Evolutionary conservation across 2,113 vertebrate species (phyloP), one percentile per base, ranked within the genome.

Genomic region (Lethenteron camtschaticum): DNA sequence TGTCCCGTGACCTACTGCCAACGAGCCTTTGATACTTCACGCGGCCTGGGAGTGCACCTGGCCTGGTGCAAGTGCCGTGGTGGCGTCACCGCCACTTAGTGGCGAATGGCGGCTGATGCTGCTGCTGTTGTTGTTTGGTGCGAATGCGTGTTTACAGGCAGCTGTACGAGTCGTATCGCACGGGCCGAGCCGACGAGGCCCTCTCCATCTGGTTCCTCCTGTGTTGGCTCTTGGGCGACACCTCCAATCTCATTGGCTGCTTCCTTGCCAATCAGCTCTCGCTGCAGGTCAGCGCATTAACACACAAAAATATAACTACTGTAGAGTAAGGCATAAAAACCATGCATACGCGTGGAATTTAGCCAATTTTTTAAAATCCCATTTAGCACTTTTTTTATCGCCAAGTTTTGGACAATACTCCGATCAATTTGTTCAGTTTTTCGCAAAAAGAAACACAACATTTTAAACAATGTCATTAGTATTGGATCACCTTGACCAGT

Each of bases 131-230:
- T 58, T 59, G 57, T 70, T 16, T 8, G 18, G 58, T 58, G 60
- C 55, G 11, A 11, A 10, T 24, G 55, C 69, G n/a, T 20, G 12
- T 66, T 59, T 70, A 9, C 79, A 99, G 94, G 68, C 92, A 96
- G 73, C 92, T 85, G 74, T 80, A 85, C 80, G 85, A 83, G 58
- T 91, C 92, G 4, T 94, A 84, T 72, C 85, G 77, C 74, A 84
- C 75, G 0, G 88, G 92, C 68, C 90, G 87, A 70, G 95, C 96
- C 90, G 88, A 95, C 80, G 80, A 76, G 10, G 92, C 90, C 1
- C 75, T 99, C 24, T 99, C 94, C 2, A 74, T 96, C 56, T 96
- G 90, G 82, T 99, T 99, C 76, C 79, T 99, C 68, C 75, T 99
- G 74, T 82, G 90, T 66, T 99, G 92, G 92, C 77, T 96, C 10